These are phyloP conservation scores for Mesembrinibis cayennensis DNA, from an alignment of 2,113 vertebrate species.

Conservation along the genomic window DNA sequence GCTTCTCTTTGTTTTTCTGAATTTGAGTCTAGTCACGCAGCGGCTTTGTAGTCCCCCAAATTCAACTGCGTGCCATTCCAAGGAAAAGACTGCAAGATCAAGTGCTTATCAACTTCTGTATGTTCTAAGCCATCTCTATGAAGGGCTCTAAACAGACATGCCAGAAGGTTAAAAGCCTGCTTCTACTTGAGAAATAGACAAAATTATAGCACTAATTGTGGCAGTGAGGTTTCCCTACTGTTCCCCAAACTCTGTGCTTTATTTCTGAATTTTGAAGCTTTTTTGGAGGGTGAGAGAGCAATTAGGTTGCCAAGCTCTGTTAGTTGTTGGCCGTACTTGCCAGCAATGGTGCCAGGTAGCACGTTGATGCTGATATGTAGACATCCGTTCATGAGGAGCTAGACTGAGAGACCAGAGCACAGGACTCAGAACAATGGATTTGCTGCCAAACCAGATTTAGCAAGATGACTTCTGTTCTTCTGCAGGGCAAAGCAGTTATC, in stretches of 20 bases:
- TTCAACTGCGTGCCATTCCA: not conserved
- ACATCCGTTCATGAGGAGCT: not conserved
- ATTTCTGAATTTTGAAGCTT: not conserved
- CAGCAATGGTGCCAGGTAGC: not conserved
- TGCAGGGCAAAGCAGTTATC: not conserved
- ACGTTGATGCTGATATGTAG: not conserved
- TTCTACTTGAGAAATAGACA: not conserved
- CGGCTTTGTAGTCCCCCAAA: not conserved
- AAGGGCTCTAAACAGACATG: not conserved
- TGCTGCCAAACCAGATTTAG: slow-evolving; percentile 1
- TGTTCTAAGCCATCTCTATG: not conserved
- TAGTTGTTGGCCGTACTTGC: not conserved
- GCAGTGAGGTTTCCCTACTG: not conserved
- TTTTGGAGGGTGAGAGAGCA: not conserved
- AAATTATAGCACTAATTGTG: not conserved
- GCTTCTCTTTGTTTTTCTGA: not conserved
- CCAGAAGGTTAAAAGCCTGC: not conserved
- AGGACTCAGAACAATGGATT: not conserved
- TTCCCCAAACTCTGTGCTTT: not conserved
- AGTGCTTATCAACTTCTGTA: not conserved
- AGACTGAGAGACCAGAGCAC: not conserved
- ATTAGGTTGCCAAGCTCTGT: not conserved
- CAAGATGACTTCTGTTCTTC: not conserved
- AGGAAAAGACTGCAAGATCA: not conserved
- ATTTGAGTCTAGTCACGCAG: not conserved